phyloP scores from a whole-genome alignment of 2,888 invertebrate genomes.

The Eremobia ochroleuca region DNA sequence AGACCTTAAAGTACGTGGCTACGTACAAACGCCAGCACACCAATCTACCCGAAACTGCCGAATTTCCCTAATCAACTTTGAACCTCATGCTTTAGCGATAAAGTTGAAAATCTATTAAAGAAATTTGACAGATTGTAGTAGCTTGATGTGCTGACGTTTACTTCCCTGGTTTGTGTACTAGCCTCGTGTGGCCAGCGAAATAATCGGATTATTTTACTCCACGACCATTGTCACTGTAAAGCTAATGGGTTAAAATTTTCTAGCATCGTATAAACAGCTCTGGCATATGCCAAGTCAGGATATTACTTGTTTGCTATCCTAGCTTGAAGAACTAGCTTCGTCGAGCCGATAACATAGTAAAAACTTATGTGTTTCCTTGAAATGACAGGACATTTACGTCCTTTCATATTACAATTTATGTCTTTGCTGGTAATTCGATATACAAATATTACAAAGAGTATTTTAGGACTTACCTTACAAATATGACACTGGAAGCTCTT shows the following conservation, averaged over 20 bases:
- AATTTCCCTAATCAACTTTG: too few species aligned
- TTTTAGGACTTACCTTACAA: slow-evolving; percentile 77
- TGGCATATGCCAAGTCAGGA: neutral
- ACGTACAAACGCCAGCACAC: too few species aligned
- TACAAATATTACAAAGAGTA: too few species aligned
- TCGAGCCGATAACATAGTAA: neutral
- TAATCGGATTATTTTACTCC: neutral
- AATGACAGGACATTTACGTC: neutral
- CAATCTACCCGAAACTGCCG: too few species aligned
- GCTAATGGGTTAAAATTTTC: too few species aligned
- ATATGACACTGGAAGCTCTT: slow-evolving; percentile 87
- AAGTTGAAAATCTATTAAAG: too few species aligned
- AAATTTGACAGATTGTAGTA: too few species aligned
- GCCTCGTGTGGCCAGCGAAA: neutral
- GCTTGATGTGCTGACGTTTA: too few species aligned
- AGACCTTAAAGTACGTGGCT: neutral
- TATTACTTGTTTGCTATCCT: neutral
- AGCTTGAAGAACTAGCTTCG: neutral
- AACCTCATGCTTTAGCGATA: too few species aligned
- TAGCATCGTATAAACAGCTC: neutral
- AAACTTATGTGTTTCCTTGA: neutral
- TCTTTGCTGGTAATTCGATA: neutral
- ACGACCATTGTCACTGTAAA: too few species aligned
- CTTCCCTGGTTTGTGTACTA: neutral
- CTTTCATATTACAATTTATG: neutral